phyloP scores from a whole-genome alignment of 1,140 invertebrate genomes.

The Megathymus violae region DNA sequence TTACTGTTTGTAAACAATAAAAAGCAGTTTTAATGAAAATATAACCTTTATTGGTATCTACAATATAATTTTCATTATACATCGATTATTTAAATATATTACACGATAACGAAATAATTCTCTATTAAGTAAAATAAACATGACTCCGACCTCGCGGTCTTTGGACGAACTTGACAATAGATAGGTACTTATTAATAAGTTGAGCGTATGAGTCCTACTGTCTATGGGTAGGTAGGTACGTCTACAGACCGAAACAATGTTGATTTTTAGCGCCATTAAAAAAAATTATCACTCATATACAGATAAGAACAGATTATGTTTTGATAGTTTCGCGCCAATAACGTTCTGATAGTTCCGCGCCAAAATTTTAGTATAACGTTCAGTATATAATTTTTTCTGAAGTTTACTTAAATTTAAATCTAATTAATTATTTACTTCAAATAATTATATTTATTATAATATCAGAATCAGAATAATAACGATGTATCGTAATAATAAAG shows the following conservation, averaged over 20 bases:
- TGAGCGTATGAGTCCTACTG: constrained; percentile 22
- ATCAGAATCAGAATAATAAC: too few relatives aligned
- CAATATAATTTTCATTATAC: constrained; percentile 68
- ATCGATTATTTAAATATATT: constrained; percentile 72
- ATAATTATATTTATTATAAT: too few relatives aligned
- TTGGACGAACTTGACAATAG: constrained; percentile 55
- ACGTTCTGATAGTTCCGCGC: not conserved
- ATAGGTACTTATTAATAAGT: constrained; percentile 38
- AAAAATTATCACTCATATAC: too few relatives aligned
- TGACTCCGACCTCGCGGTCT: constrained; percentile 73
- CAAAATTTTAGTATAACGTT: not conserved
- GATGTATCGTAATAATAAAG: too few relatives aligned
- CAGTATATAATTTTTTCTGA: too few relatives aligned
- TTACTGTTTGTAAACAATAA: too few relatives aligned
- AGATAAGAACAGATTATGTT: not conserved
- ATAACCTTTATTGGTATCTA: constrained; percentile 77
- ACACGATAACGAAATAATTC: constrained; percentile 66
- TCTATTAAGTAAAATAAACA: constrained; percentile 61
- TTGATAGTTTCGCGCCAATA: not conserved
- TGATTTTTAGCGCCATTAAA: not conserved
- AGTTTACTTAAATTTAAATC: too few relatives aligned
- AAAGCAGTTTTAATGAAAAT: constrained; percentile 48
- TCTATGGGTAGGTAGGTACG: constrained; percentile 2
- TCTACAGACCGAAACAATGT: not conserved
- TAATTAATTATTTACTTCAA: too few relatives aligned